Evolutionary conservation across 2,888 invertebrate genomes (phyloP), one percentile per base, ranked within the genome.

Genomic region (Pterostichus niger): DNA sequence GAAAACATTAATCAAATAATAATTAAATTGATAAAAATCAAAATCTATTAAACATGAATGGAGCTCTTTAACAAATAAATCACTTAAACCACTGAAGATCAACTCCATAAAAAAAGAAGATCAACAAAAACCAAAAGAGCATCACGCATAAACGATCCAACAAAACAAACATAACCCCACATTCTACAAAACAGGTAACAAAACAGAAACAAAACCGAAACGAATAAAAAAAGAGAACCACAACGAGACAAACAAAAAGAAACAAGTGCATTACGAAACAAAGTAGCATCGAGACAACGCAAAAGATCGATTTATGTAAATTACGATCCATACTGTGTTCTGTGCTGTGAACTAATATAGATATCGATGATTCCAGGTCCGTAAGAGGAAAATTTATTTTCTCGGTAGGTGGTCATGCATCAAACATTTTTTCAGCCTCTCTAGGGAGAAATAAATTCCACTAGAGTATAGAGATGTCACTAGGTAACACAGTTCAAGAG

Each of bases 181-280:
- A 56, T 56, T 56, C 56, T 56, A 56, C 56, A 56, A 24, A 56
- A 56, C 56, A 56, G 56, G 56, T 56, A 56, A 56, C 56, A 54
- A 54, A 54, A 54, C 56, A 24, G 40, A 56, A 56, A 56, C 56
- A 56, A 56, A 56, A 56, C 24, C 56, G 9, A 56, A 56, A 10
- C 17, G 56, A 56, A 17, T 24, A 56, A 24, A 17, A n/a, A 56
- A 56, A 6, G 24, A 24, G 13, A 56, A 56, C 17, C 59, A 10
- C 11, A 11, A 6, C 59, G 33, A 31, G n/a, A 49, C 49, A 40
- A 40, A 54, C 13, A 54, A 15, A 59, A 61, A 35, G 31, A 61
- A 61, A 61, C 61, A 61, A 61, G 61, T 61, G 68, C 44, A 44
- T 68, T 68, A 68, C 68, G 68, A 68, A 68, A 68, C 68, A 64